phyloP scores from a whole-genome alignment of 2,113 vertebrate genomes.

The Microcebus lehilahytsara region DNA sequence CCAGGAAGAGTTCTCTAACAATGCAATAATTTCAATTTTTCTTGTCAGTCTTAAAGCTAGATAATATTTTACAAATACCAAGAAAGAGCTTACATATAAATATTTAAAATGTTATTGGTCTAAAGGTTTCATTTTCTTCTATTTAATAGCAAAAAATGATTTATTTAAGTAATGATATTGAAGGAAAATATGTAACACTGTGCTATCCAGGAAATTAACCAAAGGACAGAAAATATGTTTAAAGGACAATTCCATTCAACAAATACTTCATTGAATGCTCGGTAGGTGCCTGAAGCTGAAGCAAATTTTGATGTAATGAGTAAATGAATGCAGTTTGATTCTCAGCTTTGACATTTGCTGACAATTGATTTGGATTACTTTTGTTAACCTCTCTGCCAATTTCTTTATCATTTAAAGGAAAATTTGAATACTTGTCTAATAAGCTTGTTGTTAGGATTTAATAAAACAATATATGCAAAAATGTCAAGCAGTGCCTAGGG shows the following conservation, averaged over 20 bases:
- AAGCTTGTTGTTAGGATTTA: neutral
- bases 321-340: neutral
- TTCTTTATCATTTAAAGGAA: neutral
- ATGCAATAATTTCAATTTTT: neutral
- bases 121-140: neutral
- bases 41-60: neutral
- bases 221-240: neutral
- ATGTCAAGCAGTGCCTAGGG: neutral
- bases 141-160: neutral
- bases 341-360: slow-evolving; percentile 11
- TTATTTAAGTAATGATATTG: neutral
- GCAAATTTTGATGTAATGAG: neutral
- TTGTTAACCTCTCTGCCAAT: neutral
- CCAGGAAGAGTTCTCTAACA: neutral
- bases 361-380: neutral
- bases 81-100: neutral
- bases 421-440: neutral
- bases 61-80: neutral
- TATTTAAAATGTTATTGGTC: neutral
- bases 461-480: slow-evolving; percentile 19
- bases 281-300: neutral
- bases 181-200: neutral
- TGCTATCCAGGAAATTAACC: neutral
- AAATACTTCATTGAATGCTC: neutral
- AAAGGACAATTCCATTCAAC: neutral